Conservation (phyloP, 1,140 invertebrate genomes). For the Drosophila obscura region DNA sequence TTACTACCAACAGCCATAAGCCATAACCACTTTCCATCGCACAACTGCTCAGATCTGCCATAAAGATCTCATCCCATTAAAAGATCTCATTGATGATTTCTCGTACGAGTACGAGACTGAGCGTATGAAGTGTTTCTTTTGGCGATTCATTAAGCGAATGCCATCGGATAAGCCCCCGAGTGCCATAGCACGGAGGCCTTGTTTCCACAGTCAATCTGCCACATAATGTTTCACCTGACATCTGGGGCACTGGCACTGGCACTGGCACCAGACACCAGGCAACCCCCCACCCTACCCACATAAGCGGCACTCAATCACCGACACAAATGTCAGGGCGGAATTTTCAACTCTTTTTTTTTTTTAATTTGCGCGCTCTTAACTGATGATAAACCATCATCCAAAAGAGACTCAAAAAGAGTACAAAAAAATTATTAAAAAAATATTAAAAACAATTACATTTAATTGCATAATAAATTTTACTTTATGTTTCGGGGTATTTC, state of each 20-base stretch:
- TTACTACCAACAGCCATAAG: too few species aligned
- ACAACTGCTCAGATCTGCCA: too few species aligned
- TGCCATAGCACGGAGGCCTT: conserved; percentile 32
- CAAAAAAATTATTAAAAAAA: conserved; percentile 39
- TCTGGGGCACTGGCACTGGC: conserved; percentile 12
- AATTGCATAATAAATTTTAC: conserved; percentile 65
- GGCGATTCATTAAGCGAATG: conserved; percentile 29
- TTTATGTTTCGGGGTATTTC: conserved; percentile 16
- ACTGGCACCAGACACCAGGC: conserved; percentile 5
- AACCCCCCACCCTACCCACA: conserved; percentile 1
- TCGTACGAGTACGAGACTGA: too few species aligned
- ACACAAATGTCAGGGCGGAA: conserved; percentile 39
- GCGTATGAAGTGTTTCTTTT: too few species aligned
- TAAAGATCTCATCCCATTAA: too few species aligned
- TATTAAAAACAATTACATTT: conserved; percentile 34
- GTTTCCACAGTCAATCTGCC: conserved; percentile 47
- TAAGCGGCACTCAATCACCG: conserved; percentile 41
- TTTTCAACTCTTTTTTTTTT: conserved; percentile 32
- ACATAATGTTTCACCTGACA: conserved; percentile 55
- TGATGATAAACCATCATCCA: conserved; percentile 9
- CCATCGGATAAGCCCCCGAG: conserved; percentile 27
- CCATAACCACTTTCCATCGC: too few species aligned
- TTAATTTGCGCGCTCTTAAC: conserved; percentile 15
- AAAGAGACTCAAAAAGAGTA: conserved; percentile 1
- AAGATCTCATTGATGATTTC: too few species aligned